Percentiles rank a stretch among this genome's conserved stretches.
Conservation (phyloP, 2,797 vertebrate species). For the Paguma larvata region DNA sequence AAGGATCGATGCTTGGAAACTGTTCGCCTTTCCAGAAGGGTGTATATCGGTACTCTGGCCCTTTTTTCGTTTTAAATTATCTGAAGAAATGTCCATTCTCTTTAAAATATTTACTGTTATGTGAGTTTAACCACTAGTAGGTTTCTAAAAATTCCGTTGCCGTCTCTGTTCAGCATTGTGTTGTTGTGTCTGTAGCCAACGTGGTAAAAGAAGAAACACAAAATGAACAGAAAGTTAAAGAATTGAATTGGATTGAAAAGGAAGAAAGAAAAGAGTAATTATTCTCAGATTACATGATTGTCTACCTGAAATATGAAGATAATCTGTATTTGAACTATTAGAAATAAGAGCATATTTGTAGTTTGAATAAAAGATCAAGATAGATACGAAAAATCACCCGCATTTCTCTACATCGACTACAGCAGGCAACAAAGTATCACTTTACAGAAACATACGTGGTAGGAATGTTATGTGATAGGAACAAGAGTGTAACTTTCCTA, state of each 20-base stretch:
- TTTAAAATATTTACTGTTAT: conserved; percentile 60
- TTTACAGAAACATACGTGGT: conserved; percentile 4
- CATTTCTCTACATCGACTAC: not conserved
- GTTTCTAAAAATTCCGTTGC: conserved; percentile 6
- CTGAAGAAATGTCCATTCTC: not conserved
- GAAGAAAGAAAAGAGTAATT: conserved; percentile 11
- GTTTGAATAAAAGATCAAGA: not conserved
- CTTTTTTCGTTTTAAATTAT: conserved; percentile 63
- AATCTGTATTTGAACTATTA: not conserved
- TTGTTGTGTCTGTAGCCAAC: not conserved
- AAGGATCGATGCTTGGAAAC: conserved; percentile 45
- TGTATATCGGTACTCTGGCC: not conserved
- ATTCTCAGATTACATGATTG: not conserved
- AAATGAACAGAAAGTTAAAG: conserved; percentile 24
- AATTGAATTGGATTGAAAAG: conserved; percentile 53
- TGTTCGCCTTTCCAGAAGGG: conserved; percentile 37
- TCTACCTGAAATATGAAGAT: not conserved
- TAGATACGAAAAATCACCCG: conserved; percentile 20
- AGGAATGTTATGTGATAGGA: not conserved
- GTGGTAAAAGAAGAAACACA: conserved; percentile 1
- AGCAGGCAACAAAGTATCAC: not conserved
- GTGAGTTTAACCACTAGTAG: conserved; percentile 20
- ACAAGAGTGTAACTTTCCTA: not conserved
- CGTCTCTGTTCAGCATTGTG: not conserved
- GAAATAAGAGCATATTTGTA: not conserved